phyloP scores from a whole-genome alignment of 2,797 vertebrate genomes.

The Coluber constrictor region DNA sequence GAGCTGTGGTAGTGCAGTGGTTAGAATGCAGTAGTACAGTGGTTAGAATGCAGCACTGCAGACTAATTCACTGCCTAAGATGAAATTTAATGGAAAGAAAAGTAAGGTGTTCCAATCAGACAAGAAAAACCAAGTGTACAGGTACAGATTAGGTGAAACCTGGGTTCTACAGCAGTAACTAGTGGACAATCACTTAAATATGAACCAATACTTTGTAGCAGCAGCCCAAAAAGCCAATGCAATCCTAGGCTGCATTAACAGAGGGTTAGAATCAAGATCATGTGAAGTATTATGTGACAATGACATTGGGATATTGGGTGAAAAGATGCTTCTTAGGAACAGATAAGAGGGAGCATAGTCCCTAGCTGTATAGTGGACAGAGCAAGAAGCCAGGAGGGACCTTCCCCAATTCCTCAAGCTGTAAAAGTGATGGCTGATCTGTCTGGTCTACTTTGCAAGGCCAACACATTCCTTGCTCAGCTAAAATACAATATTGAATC shows the following conservation, averaged over 20 bases:
- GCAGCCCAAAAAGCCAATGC: no score
- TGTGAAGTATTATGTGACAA: neutral
- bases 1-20: neutral
- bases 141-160: neutral
- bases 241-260: neutral
- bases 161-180: neutral
- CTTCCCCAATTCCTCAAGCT: neutral
- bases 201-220: neutral
- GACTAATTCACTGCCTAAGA: neutral
- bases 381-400: neutral
- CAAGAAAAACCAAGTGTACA: neutral
- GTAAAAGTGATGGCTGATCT: neutral
- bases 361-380: neutral
- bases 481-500: neutral
- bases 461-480: neutral
- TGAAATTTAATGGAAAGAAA: neutral
- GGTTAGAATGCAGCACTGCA: neutral
- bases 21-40: neutral
- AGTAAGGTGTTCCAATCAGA: neutral
- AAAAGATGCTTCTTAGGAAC: neutral
- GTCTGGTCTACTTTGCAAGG: neutral
- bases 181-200: no score
- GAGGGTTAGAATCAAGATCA: neutral
- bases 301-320: neutral
- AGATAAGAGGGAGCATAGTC: neutral